phyloP scores from a whole-genome alignment of 2,888 invertebrate genomes.

The Plemyria rubiginata region DNA sequence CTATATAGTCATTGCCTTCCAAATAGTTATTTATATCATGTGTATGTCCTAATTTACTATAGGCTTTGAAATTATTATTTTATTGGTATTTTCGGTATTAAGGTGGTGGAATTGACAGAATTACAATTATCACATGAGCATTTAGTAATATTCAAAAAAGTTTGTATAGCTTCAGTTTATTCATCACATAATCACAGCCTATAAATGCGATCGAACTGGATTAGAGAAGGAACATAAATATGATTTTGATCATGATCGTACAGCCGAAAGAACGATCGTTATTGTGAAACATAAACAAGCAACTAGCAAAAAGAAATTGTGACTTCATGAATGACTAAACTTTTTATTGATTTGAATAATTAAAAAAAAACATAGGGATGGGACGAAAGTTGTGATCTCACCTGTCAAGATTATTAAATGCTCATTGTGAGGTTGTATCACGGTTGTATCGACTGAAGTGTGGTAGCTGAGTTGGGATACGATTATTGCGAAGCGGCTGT shows the following conservation, averaged over 20 bases:
- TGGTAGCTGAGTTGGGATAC: slow-evolving; percentile 40
- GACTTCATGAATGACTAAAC: no score
- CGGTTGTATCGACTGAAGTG: not conserved
- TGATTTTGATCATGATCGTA: no score
- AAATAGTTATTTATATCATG: not conserved
- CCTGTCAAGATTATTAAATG: not conserved
- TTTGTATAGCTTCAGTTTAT: not conserved
- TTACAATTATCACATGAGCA: not conserved
- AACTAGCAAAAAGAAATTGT: no score
- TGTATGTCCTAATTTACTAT: not conserved
- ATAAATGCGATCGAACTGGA: no score
- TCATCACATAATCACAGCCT: no score
- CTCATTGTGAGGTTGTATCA: slow-evolving; percentile 3
- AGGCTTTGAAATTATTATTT: not conserved
- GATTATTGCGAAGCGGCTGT: slow-evolving; percentile 33
- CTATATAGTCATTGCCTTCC: not conserved
- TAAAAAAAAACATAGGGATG: not conserved
- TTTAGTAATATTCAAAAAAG: not conserved
- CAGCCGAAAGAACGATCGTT: no score
- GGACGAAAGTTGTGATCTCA: not conserved
- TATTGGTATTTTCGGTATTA: not conserved
- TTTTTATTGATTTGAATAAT: no score
- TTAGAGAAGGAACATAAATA: no score
- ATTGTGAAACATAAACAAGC: no score
- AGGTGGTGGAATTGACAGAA: slow-evolving; percentile 1